Evolutionary conservation across 2,888 invertebrate genomes (phyloP).

Genomic region (Drosophila anomalata): DNA sequence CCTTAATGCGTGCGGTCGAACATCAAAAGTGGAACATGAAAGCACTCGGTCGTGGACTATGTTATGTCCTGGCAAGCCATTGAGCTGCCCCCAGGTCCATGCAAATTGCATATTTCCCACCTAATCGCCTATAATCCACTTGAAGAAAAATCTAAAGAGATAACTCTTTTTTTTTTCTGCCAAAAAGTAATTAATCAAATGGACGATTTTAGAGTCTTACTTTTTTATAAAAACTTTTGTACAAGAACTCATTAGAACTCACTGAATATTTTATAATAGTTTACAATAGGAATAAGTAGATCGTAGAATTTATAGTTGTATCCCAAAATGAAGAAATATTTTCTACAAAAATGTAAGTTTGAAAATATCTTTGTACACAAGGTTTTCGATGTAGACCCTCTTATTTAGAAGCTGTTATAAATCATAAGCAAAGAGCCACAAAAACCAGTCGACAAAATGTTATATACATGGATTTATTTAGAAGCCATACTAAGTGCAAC

Average conservation of each 20-base stretch:
- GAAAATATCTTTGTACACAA: background rate
- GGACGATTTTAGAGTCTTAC: too few relatives aligned
- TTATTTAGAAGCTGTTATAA: slow-evolving; percentile 53
- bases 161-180: background rate
- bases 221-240: too few relatives aligned
- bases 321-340: too few relatives aligned
- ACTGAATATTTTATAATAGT: too few relatives aligned
- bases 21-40: slow-evolving; percentile 73
- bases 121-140: slow-evolving; percentile 11
- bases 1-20: slow-evolving; percentile 65
- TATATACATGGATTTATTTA: slow-evolving; percentile 66
- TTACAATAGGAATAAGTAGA: too few relatives aligned
- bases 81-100: slow-evolving; percentile 7
- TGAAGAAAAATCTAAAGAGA: background rate
- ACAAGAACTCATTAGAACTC: too few relatives aligned
- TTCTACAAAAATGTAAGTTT: too few relatives aligned
- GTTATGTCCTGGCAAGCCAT: slow-evolving; percentile 52
- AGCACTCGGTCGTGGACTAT: slow-evolving; percentile 72
- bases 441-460: slow-evolving; percentile 55
- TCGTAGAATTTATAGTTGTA: too few relatives aligned
- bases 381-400: background rate
- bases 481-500: slow-evolving; percentile 52
- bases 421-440: slow-evolving; percentile 69
- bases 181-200: too few relatives aligned
- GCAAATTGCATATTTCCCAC: slow-evolving; percentile 25